Evolutionary conservation across 2,797 vertebrate genomes (phyloP), one percentile per base, ranked within the genome.

Genomic region (Eospalax fontanierii): DNA sequence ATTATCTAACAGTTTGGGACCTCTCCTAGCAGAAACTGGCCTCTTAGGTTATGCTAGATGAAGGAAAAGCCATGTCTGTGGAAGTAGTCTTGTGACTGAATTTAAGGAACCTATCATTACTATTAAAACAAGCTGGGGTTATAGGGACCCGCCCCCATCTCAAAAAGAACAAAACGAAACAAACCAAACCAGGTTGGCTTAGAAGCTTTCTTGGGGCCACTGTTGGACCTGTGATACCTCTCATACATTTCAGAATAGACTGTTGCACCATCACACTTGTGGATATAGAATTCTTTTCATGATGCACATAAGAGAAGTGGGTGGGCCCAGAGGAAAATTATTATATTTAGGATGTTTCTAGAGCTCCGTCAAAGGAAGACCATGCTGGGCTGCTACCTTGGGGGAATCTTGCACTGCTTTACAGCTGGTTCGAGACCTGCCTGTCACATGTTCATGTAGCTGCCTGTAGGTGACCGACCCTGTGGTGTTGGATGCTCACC

Each of bases 401-500:
- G 18, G 3, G 59, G 15, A 66, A 4, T 54, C 28, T 57, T 26
- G 1, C 0, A 19, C 26, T 68, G 57, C n/a, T 50, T 9, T 50
- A 68, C 38, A 50, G 7, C 8, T 6, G n/a, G 24, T 46, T 11
- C 24, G 18, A 73, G 75, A 75, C 35, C 22, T n/a, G 26, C 12
- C 15, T 15, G 22, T 46, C 40, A 30, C n/a, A 4, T 0, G 5
- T 15, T 10, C n/a, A 35, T 11, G 1, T 2, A 18, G 4, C 54
- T 40, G 43, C 19, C 16, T n/a, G 24, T 11, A 7, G 21, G 2
- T 38, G 4, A 61, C 33, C 16, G n/a, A 28, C 15, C 11, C 22
- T 40, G 2, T 0, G 0, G 1, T 74, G 30, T 4, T 33, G 15
- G 68, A 4, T 22, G 11, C 4, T 54, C 24, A 11, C 24, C 2